phyloP scores from a whole-genome alignment of 2,888 invertebrate genomes.

The Odontothrips loti region DNA sequence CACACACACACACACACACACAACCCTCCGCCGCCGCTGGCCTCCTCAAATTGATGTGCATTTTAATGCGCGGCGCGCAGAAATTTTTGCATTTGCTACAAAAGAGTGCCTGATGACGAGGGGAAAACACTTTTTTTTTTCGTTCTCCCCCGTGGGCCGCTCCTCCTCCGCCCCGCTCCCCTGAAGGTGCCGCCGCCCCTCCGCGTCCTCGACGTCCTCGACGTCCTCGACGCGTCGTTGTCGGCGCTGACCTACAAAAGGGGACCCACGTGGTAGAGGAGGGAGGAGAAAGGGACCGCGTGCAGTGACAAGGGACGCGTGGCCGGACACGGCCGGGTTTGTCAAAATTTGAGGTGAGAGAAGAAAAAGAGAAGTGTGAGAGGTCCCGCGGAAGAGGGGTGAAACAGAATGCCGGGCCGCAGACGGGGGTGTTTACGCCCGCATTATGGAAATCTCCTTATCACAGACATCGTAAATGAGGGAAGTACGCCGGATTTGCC shows the following conservation, averaged over 20 bases:
- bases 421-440: not conserved
- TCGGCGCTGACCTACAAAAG: not conserved
- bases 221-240: not conserved
- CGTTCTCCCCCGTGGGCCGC: too few relatives aligned
- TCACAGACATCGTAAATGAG: too few relatives aligned
- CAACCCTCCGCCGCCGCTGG: not conserved
- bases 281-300: not conserved
- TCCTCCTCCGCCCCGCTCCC: too few relatives aligned
- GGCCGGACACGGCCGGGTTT: too few relatives aligned
- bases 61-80: not conserved
- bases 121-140: not conserved
- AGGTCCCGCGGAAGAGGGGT: not conserved
- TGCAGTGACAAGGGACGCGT: not conserved
- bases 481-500: too few relatives aligned
- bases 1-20: not conserved
- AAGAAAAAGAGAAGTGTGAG: not conserved
- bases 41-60: slow-evolving; percentile 1
- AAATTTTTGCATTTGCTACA: not conserved
- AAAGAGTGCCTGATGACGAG: slow-evolving; percentile 11
- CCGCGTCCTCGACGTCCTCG: not conserved
- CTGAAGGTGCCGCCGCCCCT: not conserved
- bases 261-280: not conserved
- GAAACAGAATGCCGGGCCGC: too few relatives aligned
- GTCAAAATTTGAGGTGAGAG: too few relatives aligned
- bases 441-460: not conserved